These are phyloP conservation scores for Aleiodes testaceus DNA, from an alignment of 2,888 invertebrate species.

Conservation along the genomic window DNA sequence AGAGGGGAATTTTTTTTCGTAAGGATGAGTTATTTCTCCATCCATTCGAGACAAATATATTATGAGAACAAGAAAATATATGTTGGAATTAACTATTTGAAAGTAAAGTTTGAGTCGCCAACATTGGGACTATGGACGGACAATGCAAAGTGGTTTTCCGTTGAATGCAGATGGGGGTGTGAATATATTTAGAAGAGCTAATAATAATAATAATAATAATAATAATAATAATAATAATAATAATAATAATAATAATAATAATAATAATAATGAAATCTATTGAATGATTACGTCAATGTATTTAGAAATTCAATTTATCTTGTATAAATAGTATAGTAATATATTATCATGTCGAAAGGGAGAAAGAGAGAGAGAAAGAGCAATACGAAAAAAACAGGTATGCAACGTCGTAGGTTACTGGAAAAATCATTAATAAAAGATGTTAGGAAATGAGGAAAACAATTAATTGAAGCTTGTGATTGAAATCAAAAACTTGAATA, in stretches of 20 bases:
- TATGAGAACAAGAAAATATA: too few species aligned
- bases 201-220: neutral
- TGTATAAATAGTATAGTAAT: conserved; percentile 2
- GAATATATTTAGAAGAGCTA: neutral
- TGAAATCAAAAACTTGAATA: conserved; percentile 48
- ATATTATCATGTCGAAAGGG: conserved; percentile 8
- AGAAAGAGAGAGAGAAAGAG: too few species aligned
- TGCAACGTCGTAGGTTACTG: neutral
- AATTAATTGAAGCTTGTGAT: conserved; percentile 50
- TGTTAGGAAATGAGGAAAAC: neutral
- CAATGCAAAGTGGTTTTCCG: neutral
- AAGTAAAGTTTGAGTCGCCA: conserved; percentile 17
- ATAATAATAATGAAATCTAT: too few species aligned
- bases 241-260: neutral
- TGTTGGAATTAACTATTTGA: neutral
- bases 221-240: neutral
- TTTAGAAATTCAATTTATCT: conserved; percentile 12
- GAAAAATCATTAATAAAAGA: neutral
- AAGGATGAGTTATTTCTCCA: too few species aligned
- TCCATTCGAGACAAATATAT: too few species aligned
- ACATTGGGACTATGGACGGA: conserved; percentile 28
- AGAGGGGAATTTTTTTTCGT: neutral
- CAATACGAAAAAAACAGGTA: neutral
- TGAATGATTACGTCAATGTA: neutral
- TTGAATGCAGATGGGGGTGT: neutral